phyloP scores from a whole-genome alignment of 2,113 vertebrate genomes.

The Corvus moneduloides region DNA sequence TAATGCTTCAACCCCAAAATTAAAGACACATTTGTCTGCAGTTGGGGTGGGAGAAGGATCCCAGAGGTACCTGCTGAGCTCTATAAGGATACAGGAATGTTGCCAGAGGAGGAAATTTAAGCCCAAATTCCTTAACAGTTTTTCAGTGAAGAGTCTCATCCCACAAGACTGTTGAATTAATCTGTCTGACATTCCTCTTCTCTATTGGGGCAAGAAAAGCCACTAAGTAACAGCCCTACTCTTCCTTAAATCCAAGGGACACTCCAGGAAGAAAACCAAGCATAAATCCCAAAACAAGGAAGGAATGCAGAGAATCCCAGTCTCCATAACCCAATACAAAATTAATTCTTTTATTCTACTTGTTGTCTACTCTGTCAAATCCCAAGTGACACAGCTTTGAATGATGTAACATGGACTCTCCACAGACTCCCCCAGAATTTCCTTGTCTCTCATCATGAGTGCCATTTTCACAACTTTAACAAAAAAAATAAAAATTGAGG shows the following conservation, averaged over 20 bases:
- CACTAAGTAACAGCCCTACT: background rate
- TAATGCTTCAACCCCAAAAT: background rate
- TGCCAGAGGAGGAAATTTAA: background rate
- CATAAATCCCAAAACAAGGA: background rate
- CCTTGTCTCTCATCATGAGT: background rate
- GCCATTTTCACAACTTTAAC: background rate
- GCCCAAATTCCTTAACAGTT: background rate
- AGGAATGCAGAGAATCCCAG: background rate
- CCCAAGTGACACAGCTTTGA: background rate
- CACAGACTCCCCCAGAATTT: background rate
- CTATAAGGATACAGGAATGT: background rate
- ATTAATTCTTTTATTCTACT: background rate
- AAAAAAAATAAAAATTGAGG: background rate
- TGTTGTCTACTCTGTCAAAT: background rate
- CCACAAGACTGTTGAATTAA: background rate
- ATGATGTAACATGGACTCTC: too few species aligned
- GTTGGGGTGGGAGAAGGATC: background rate
- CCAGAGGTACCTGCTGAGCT: background rate
- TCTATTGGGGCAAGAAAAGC: background rate
- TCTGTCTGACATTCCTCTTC: background rate
- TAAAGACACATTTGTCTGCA: accelerated
- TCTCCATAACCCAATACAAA: background rate
- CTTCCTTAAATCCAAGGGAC: background rate
- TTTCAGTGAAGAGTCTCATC: background rate
- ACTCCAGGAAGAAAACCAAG: background rate